Percentiles rank a stretch among this genome's conserved stretches.
Conservation (phyloP, 2,888 invertebrate genomes). For the Oscheius myriophilus region DNA sequence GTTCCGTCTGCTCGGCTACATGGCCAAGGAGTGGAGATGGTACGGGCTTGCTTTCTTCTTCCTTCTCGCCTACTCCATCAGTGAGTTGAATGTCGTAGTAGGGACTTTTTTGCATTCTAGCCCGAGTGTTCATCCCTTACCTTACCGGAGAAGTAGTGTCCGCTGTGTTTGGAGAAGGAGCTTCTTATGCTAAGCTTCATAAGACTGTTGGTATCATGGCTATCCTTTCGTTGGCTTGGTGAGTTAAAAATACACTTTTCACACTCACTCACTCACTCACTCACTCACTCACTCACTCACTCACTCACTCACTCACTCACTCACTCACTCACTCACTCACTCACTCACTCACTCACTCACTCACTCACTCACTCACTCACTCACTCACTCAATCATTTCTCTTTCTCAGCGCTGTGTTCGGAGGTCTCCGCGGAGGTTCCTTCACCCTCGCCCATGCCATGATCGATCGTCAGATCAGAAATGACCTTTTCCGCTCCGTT, state of each 20-base stretch:
- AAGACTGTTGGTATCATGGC: conserved; percentile 64
- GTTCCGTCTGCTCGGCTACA: conserved; percentile 64
- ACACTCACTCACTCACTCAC: too few species aligned
- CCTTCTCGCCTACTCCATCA: conserved; percentile 65
- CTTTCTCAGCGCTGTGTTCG: conserved; percentile 69
- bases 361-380: too few species aligned
- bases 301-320: too few species aligned
- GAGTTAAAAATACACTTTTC: conserved; percentile 26
- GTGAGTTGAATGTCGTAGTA: too few species aligned
- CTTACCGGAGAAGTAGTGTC: conserved; percentile 70
- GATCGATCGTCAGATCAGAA: conserved; percentile 67
- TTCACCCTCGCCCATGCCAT: conserved; percentile 70
- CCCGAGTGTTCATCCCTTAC: conserved; percentile 68
- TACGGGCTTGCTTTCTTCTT: conserved; percentile 67
- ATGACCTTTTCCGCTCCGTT: conserved; percentile 70
- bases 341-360: too few species aligned
- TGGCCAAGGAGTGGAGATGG: conserved; percentile 66
- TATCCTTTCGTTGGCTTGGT: conserved; percentile 55
- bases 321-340: too few species aligned
- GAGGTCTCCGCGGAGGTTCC: conserved; percentile 71
- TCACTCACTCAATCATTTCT: background rate
- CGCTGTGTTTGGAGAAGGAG: conserved; percentile 62
- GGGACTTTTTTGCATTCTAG: conserved; percentile 12
- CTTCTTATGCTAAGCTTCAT: conserved; percentile 63
- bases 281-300: too few species aligned